These are phyloP conservation scores for Pseudorasbora parva DNA, from an alignment of 2,113 vertebrate genomes.

Conservation along the genomic window DNA sequence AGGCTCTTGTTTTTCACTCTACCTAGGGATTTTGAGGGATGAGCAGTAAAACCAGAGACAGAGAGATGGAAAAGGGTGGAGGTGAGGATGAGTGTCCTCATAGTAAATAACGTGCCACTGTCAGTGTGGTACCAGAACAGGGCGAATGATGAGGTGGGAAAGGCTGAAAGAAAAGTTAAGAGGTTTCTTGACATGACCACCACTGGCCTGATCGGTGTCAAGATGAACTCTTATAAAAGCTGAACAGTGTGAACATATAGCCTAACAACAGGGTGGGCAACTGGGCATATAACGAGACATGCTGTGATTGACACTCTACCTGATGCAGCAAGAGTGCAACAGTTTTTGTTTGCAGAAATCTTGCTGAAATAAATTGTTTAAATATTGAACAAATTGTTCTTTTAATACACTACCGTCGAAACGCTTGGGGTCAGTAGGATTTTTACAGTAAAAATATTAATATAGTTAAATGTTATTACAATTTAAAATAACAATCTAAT, in stretches of 20 bases:
- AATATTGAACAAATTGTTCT: no score
- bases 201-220: slow-evolving; percentile 47
- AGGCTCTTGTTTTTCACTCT: slow-evolving; percentile 26
- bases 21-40: not conserved
- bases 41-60: slow-evolving; percentile 7
- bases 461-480: not conserved
- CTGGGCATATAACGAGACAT: not conserved
- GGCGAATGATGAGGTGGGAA: not conserved
- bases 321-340: not conserved
- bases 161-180: not conserved
- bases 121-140: slow-evolving; percentile 2
- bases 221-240: slow-evolving; percentile 5
- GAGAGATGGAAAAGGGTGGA: not conserved
- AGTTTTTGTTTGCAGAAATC: not conserved
- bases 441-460: not conserved
- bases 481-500: not conserved
- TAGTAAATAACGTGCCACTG: slow-evolving; percentile 2
- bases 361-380: not conserved
- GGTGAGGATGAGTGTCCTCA: not conserved
- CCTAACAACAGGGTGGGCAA: slow-evolving; percentile 16
- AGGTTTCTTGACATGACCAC: slow-evolving; percentile 27
- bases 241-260: slow-evolving; percentile 47
- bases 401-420: not conserved
- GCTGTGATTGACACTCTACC: not conserved
- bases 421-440: no score